phyloP scores from a whole-genome alignment of 2,797 vertebrate species.

The Hydrocynus forskahlii region DNA sequence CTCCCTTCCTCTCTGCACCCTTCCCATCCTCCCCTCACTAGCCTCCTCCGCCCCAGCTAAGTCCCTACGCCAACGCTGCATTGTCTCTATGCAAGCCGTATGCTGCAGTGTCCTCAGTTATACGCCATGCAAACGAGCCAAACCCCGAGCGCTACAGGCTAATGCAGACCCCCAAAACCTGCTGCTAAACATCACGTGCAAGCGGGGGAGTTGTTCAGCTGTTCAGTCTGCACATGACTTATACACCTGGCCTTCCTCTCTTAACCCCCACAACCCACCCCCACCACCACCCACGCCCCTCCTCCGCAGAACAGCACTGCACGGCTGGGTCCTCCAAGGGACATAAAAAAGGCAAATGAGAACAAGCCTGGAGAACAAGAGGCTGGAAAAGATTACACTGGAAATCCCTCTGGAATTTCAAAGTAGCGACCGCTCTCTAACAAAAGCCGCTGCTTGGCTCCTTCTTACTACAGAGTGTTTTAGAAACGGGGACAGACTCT shows the following conservation, averaged over 20 bases:
- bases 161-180: slow-evolving; percentile 34
- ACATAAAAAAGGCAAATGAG: slow-evolving; percentile 35
- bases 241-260: slow-evolving; percentile 59
- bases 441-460: slow-evolving; percentile 7
- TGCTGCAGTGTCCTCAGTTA: slow-evolving; percentile 55
- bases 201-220: slow-evolving; percentile 50
- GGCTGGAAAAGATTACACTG: slow-evolving; percentile 41
- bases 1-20: slow-evolving; percentile 22
- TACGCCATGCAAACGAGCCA: slow-evolving; percentile 41
- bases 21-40: slow-evolving; percentile 26
- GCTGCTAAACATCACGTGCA: slow-evolving; percentile 21
- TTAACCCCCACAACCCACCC: slow-evolving; percentile 20
- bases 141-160: slow-evolving; percentile 10
- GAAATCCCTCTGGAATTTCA: slow-evolving; percentile 38
- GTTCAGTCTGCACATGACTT: slow-evolving; percentile 51
- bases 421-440: slow-evolving; percentile 25
- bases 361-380: slow-evolving; percentile 20
- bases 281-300: slow-evolving; percentile 40
- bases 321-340: slow-evolving; percentile 35
- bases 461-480: not conserved
- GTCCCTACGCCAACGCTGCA: slow-evolving; percentile 35
- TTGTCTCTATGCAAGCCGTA: slow-evolving; percentile 44
- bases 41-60: slow-evolving; percentile 21
- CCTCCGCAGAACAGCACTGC: slow-evolving; percentile 24
- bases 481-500: slow-evolving; percentile 3